Base-by-base conservation (phyloP, 2,888 invertebrate species). In the Holacanthella duospinosa region DNA sequence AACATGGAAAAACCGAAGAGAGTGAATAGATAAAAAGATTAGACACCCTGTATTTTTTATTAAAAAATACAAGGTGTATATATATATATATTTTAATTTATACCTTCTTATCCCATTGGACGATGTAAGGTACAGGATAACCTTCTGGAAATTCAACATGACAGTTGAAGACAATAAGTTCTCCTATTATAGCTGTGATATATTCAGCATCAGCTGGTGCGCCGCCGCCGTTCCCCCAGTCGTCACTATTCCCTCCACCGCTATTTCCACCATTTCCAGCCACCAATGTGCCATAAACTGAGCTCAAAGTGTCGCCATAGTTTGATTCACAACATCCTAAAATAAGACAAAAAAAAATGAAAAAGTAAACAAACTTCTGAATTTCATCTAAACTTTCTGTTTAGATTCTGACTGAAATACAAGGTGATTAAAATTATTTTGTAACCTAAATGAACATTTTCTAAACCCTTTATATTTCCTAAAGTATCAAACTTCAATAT, bases 41-140 rank as follows among this genome's bases (percentile, higher is more conserved):
- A 36, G 16, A 36, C n/a, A n/a, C n/a, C n/a, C n/a, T n/a, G n/a
- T n/a, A n/a, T n/a, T n/a, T n/a, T n/a, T n/a, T n/a, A n/a, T n/a
- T n/a, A n/a, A n/a, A n/a, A n/a, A n/a, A n/a, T n/a, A n/a, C n/a
- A n/a, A n/a, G n/a, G n/a, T n/a, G n/a, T n/a, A n/a, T n/a, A n/a
- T n/a, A n/a, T n/a, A n/a, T n/a, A 36, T 16, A 9, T 36, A 25
- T 53, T 53, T n/a, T 25, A 43, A 55, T 53, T 44, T 43, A 88
- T 89, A 92, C 92, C 89, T 93, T 92, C 88, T 94, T 95, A 86
- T 92, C 91, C 95, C 95, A 96, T 85, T 93, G 93, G 80, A 95
- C 87, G 83, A 95, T 93, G 84, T 93, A 93, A 81, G 93, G 92
- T 83, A 93, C 91, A 78, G 92, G 89, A 81, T 90, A 87, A 82